Base-by-base conservation (phyloP, 2,888 invertebrate species). In the Orchesella flavescens region DNA sequence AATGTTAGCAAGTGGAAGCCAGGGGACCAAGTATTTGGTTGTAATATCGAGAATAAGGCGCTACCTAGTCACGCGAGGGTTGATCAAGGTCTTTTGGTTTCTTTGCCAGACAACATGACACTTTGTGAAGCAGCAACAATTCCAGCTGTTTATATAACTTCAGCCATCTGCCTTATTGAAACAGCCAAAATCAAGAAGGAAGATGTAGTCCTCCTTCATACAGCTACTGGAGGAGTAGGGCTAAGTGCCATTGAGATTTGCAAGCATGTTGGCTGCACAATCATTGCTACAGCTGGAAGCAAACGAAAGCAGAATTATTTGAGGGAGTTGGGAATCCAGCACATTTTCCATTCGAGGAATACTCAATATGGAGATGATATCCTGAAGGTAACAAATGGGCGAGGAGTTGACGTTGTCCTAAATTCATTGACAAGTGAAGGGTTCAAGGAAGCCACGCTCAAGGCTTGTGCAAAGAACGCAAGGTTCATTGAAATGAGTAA, bases 201-300 rank as follows among this genome's bases (percentile, higher is more conserved):
- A 12, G 69, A 76, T n/a, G 74, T 66, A 1, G 74, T 74, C 44
- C 61, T 84, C 1, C 77, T 84, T 23, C 84, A 84, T 17, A 82
- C 77, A 0, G 84, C 81, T 9, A 73, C 84, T 12, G 84, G 84
- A 10, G 84, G 84, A 7, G 85, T 85, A 1, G 85, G 85, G n/a
- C 23, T 85, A 0, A 57, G 63, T 43, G 85, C 82, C 1, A 75
- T 85, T 21, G 73, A 83, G 77, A 34, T 85, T n/a, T 66, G 69
- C 1, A 21, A 71, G 61, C 17, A 72, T 23, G 15, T 72, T 15
- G 80, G 80, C 0, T 74, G 69, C 15, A 68, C 46, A 19, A 75
- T 84, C 4, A 61, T 80, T 9, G 80, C 84, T 3, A 84, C 84
- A 15, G 84, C 81, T 0, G 84, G 84, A 19, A 82, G 74, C 65